A percentile compares a stretch with the other conserved stretches of the same genome.
Evolutionary conservation across 2,113 vertebrate species (phyloP).

Genomic region (Willisornis vidua): DNA sequence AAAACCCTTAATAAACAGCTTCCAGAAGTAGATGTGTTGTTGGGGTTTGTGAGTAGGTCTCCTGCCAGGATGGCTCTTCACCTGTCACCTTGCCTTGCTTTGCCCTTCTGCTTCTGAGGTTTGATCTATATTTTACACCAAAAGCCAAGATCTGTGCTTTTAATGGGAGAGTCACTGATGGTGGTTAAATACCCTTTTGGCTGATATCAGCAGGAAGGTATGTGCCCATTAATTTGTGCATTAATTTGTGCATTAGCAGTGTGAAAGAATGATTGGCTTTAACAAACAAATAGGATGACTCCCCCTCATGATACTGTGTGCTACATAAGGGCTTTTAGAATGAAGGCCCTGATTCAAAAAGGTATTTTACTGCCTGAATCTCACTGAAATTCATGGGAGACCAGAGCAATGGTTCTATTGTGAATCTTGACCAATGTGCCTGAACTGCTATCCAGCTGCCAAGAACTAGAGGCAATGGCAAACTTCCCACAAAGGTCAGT

Average conservation of each 20-base stretch:
- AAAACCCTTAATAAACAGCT: neutral
- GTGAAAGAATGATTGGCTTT: neutral
- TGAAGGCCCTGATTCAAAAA: neutral
- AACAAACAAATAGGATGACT: neutral
- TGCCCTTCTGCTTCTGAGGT: neutral
- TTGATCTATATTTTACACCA: neutral
- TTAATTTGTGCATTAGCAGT: neutral
- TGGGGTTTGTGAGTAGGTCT: neutral
- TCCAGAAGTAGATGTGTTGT: neutral
- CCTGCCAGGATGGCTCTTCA: neutral
- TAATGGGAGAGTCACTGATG: neutral
- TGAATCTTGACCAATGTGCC: neutral
- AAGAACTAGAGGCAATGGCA: neutral
- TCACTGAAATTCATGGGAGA: neutral
- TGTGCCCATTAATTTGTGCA: neutral
- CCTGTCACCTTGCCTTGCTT: neutral
- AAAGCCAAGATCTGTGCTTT: neutral
- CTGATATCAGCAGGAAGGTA: neutral
- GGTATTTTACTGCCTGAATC: neutral
- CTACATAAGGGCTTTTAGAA: slow-evolving; percentile 1
- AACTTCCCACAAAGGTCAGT: neutral
- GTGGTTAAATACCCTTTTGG: neutral
- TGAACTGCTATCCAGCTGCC: neutral
- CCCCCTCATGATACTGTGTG: neutral
- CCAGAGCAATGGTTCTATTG: neutral